These are phyloP conservation scores for Diachasmimorpha longicaudata DNA, from an alignment of 1,140 invertebrate species.

Conservation along the genomic window DNA sequence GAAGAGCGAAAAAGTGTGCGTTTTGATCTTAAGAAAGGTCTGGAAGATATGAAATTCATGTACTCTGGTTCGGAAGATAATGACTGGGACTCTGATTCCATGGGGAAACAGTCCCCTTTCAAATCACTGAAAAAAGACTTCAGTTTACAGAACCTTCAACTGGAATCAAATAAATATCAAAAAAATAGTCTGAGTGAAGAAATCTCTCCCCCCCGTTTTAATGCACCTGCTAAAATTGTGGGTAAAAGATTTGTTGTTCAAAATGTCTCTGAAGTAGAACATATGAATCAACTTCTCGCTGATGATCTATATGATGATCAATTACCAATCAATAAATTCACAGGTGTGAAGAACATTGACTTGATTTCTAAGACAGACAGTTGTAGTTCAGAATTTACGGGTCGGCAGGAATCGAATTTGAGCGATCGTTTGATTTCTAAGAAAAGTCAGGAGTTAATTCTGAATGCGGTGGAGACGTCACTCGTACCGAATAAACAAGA, in stretches of 20 bases:
- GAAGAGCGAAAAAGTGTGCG: slow-evolving; percentile 77
- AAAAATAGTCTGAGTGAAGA: neutral
- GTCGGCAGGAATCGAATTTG: slow-evolving; percentile 37
- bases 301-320: slow-evolving; percentile 40
- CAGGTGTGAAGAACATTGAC: slow-evolving; percentile 53
- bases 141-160: neutral
- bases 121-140: neutral
- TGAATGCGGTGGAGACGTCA: neutral
- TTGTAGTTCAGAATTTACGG: slow-evolving; percentile 37
- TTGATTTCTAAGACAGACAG: slow-evolving; percentile 49
- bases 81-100: slow-evolving; percentile 55
- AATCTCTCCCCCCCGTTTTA: neutral
- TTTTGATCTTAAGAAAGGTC: slow-evolving; percentile 65
- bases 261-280: slow-evolving; percentile 56
- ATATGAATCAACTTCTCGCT: slow-evolving; percentile 47
- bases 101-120: slow-evolving; percentile 44
- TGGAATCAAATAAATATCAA: neutral
- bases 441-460: too few relatives aligned
- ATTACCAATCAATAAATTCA: slow-evolving; percentile 42
- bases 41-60: slow-evolving; percentile 48
- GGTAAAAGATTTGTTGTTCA: slow-evolving; percentile 54
- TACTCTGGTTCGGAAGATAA: slow-evolving; percentile 66
- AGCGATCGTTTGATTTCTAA: slow-evolving; percentile 19
- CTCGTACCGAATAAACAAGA: slow-evolving; percentile 38
- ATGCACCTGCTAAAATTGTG: slow-evolving; percentile 35